Conservation (phyloP, 1,140 invertebrate genomes). For the Lucilia cuprina region DNA sequence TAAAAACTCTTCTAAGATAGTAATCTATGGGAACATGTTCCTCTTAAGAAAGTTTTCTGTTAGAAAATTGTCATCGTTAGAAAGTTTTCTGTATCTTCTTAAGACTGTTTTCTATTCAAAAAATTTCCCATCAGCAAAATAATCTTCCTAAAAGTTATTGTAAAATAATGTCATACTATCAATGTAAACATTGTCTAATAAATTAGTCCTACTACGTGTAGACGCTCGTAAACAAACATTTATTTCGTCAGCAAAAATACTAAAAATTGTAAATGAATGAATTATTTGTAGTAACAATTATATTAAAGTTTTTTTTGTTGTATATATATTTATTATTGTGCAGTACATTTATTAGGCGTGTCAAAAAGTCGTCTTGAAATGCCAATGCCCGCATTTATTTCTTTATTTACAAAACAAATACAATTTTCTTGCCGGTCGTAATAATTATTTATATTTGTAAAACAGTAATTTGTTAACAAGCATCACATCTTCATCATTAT, state of each 20-base stretch:
- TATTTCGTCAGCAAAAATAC: neutral
- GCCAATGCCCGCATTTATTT: constrained; percentile 4
- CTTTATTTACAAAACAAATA: neutral
- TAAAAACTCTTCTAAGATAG: too few species aligned
- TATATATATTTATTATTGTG: neutral
- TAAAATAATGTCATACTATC: too few species aligned
- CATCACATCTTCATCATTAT: constrained; percentile 11
- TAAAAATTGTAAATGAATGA: neutral
- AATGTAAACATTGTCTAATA: neutral
- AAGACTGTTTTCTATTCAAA: too few species aligned
- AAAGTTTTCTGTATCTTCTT: too few species aligned
- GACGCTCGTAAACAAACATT: neutral
- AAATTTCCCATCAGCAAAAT: too few species aligned
- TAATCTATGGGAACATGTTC: too few species aligned
- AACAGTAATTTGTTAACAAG: neutral
- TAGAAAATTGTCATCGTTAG: too few species aligned
- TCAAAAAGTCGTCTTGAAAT: neutral
- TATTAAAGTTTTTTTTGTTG: neutral
- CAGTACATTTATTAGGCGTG: constrained; percentile 7
- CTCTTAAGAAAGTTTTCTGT: too few species aligned
- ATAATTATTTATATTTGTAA: neutral
- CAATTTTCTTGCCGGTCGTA: neutral
- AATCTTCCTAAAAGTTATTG: too few species aligned
- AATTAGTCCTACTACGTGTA: neutral
- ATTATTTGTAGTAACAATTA: neutral